Conservation (phyloP, 2,888 invertebrate species). For the Tineola bisselliella region DNA sequence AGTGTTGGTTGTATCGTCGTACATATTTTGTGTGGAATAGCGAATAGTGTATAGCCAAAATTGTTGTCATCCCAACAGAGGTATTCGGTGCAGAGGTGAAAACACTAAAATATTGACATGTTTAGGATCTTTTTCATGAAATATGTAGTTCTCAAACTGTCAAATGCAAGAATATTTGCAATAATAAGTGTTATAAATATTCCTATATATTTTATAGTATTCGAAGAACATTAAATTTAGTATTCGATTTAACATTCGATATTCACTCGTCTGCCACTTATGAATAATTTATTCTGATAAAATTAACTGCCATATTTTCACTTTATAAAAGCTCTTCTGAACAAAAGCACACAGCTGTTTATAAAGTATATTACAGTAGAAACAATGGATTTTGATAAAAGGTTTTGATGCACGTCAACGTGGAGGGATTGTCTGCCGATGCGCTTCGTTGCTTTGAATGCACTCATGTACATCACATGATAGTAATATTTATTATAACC, state of each 20-base stretch:
- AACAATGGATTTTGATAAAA: conserved; percentile 11
- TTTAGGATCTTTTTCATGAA: neutral
- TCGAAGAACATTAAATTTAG: no score
- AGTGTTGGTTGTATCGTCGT: neutral
- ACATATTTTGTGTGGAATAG: neutral
- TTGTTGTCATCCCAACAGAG: neutral
- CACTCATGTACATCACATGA: neutral
- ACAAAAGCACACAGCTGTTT: conserved; percentile 5
- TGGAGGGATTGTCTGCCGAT: neutral
- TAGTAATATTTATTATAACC: no score
- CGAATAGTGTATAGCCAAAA: neutral
- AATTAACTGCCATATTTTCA: neutral
- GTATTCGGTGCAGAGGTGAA: conserved; percentile 32
- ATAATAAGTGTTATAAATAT: no score
- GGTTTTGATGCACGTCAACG: neutral
- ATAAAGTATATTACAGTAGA: conserved; percentile 9
- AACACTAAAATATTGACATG: conserved; percentile 22
- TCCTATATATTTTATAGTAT: no score
- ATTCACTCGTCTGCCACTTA: neutral
- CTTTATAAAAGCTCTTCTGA: neutral
- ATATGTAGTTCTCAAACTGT: no score
- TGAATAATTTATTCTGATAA: neutral
- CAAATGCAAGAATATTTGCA: no score
- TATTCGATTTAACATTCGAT: no score
- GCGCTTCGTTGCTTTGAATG: neutral